Evolutionary conservation across 2,888 invertebrate species (phyloP).

Genomic region (Eurytoma adleriae): DNA sequence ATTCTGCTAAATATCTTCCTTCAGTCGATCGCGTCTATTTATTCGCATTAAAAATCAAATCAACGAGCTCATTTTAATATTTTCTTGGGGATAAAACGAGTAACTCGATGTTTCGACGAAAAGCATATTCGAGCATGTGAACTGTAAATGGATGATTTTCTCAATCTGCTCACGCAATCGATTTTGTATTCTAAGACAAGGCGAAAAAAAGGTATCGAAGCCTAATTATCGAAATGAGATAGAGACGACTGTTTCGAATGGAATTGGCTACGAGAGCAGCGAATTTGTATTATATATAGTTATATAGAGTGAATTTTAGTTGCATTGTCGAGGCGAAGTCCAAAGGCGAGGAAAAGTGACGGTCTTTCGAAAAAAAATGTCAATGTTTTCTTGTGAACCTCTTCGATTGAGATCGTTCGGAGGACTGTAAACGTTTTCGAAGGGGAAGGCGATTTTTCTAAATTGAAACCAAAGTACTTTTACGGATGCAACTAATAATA

Average conservation of each 20-base stretch:
- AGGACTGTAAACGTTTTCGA: slow-evolving; percentile 2
- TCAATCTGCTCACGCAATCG: slow-evolving; percentile 22
- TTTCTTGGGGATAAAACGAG: no score
- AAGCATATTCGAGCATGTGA: no score
- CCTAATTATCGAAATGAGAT: not conserved
- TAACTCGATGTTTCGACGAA: no score
- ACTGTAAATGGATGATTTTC: not conserved
- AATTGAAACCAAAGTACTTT: slow-evolving; percentile 52
- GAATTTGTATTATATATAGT: slow-evolving; percentile 44
- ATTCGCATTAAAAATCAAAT: no score
- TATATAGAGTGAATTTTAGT: slow-evolving; percentile 14
- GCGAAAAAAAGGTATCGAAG: not conserved
- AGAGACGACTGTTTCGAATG: not conserved
- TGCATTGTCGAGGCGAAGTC: not conserved
- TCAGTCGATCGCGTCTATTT: no score
- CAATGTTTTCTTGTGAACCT: not conserved
- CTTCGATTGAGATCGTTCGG: slow-evolving; percentile 19
- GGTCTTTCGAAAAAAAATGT: not conserved
- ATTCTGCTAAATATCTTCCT: no score
- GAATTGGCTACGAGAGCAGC: slow-evolving; percentile 23
- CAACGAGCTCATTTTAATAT: no score
- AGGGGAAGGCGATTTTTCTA: slow-evolving; percentile 39
- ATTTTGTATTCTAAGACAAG: slow-evolving; percentile 31
- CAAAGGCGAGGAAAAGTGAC: no score
- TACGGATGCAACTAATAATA: slow-evolving; percentile 49